Evolutionary conservation across 1,140 invertebrate species (phyloP).

Genomic region (Kradibia gibbosae): DNA sequence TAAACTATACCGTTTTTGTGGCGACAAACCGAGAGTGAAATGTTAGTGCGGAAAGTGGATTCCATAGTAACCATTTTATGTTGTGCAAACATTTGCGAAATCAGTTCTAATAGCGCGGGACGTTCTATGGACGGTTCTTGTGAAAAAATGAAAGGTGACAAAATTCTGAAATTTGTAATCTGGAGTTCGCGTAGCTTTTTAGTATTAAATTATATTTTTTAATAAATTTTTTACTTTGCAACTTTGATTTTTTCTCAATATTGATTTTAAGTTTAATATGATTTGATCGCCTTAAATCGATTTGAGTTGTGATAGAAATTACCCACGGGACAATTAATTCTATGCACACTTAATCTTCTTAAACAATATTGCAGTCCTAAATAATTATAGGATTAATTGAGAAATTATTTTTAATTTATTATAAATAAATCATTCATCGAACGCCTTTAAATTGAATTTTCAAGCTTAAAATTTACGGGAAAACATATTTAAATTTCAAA

Average conservation of each 20-base stretch:
- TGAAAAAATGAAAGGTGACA: constrained; percentile 33
- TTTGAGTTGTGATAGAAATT: not conserved
- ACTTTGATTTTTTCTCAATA: not conserved
- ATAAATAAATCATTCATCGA: no score
- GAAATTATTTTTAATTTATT: no score
- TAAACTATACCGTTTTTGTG: not conserved
- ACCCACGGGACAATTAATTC: not conserved
- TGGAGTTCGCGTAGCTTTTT: not conserved
- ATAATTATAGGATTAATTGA: not conserved
- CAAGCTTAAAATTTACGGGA: not conserved
- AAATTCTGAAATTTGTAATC: not conserved
- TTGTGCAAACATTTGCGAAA: constrained; percentile 44
- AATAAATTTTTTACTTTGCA: not conserved
- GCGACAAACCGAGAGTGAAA: constrained; percentile 31
- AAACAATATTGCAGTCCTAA: not conserved
- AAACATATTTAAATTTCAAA: not conserved
- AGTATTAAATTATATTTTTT: not conserved
- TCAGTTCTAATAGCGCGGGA: not conserved
- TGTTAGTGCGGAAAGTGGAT: not conserved
- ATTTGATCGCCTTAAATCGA: not conserved
- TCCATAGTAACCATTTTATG: constrained; percentile 2
- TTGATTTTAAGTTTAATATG: not conserved
- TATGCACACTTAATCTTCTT: not conserved
- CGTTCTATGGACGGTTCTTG: not conserved
- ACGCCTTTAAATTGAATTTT: no score